phyloP scores from a whole-genome alignment of 2,888 invertebrate genomes.

The Lymantria dispar region DNA sequence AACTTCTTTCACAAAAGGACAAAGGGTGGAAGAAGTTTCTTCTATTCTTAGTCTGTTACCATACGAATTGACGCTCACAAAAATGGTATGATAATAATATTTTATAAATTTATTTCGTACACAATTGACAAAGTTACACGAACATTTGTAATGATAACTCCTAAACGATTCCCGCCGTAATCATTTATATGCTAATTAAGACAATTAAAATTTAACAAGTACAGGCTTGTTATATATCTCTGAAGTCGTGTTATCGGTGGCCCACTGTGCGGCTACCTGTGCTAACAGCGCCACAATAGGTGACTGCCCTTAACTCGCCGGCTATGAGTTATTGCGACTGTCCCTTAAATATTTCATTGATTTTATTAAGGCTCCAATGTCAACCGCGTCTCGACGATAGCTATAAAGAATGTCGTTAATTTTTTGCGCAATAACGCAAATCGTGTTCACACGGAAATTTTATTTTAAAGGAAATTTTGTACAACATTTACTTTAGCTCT shows the following conservation, averaged over 20 bases:
- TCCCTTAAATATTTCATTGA: constrained; percentile 80
- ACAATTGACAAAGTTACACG: too few relatives aligned
- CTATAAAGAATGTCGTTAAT: constrained; percentile 66
- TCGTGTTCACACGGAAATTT: constrained; percentile 56
- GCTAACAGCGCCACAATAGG: constrained; percentile 58
- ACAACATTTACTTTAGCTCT: neutral
- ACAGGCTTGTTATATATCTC: constrained; percentile 29
- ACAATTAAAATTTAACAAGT: constrained; percentile 41
- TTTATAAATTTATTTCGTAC: too few relatives aligned
- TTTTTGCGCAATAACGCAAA: constrained; percentile 60
- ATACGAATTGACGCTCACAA: too few relatives aligned
- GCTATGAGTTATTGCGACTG: constrained; percentile 68
- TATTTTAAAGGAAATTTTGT: constrained; percentile 30
- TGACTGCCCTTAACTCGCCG: constrained; percentile 48
- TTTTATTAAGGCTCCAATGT: constrained; percentile 82
- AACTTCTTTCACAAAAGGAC: too few relatives aligned
- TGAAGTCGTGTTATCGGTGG: constrained; percentile 41
- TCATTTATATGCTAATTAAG: constrained; percentile 41
- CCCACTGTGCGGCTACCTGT: constrained; percentile 70
- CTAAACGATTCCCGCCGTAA: constrained; percentile 6
- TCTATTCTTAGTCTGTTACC: too few relatives aligned
- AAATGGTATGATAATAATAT: too few relatives aligned
- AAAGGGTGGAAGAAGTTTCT: too few relatives aligned
- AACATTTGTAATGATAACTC: neutral
- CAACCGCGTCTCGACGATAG: constrained; percentile 74